Conservation (phyloP, 2,797 vertebrate species). For the Esox masquinongy region DNA sequence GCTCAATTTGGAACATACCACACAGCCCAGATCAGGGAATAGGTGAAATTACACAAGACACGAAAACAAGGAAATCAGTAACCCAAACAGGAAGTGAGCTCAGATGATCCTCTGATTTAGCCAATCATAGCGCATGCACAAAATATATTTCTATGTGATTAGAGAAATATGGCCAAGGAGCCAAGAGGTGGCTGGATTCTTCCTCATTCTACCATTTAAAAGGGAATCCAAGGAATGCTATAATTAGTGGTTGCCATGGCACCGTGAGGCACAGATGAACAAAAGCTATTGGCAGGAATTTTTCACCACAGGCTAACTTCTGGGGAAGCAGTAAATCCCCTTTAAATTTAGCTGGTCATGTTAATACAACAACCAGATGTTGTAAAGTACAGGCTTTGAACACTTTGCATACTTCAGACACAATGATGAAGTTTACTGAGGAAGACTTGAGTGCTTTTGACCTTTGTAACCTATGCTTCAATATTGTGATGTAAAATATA, state of each 20-base stretch:
- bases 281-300: constrained; percentile 50
- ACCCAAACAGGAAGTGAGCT: constrained; percentile 33
- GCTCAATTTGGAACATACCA: not conserved
- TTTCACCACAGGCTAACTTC: constrained; percentile 45
- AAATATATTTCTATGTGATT: constrained; percentile 26
- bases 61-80: constrained; percentile 20
- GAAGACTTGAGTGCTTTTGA: too few species aligned
- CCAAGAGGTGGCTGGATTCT: constrained; percentile 36
- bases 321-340: constrained; percentile 53
- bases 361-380: constrained; percentile 61
- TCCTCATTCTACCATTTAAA: constrained; percentile 33
- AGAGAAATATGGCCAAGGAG: constrained; percentile 32
- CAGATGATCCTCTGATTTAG: constrained; percentile 16
- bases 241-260: constrained; percentile 62
- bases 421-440: too few species aligned
- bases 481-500: too few species aligned
- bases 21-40: not conserved
- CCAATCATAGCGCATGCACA: constrained; percentile 24
- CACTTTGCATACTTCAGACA: constrained; percentile 33
- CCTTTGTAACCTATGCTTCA: too few species aligned
- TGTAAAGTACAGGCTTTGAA: constrained; percentile 36
- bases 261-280: constrained; percentile 55
- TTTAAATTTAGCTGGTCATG: constrained; percentile 61
- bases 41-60: not conserved
- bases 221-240: constrained; percentile 59